These are phyloP conservation scores for Andrena cerasifolii DNA, from an alignment of 1,140 invertebrate genomes.

Conservation along the genomic window DNA sequence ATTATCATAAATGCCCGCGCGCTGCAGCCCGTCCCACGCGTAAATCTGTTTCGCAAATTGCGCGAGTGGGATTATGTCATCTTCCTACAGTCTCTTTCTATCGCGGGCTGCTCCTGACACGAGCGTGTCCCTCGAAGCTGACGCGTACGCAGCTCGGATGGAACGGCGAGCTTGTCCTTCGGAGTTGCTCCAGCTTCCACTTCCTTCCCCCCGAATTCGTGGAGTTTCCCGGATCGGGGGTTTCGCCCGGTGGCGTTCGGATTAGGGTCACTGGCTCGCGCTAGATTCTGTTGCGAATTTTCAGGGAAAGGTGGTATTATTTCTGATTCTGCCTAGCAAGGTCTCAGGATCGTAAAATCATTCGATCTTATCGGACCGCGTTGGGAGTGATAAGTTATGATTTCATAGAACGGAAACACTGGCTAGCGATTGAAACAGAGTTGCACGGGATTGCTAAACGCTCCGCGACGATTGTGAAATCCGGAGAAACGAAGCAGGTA, in stretches of 20 bases:
- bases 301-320: too few species aligned
- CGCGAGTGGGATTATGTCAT: slow-evolving; percentile 78
- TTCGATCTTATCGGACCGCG: neutral
- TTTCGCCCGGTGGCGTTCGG: too few species aligned
- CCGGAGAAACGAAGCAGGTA: slow-evolving; percentile 46
- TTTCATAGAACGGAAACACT: neutral
- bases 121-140: slow-evolving; percentile 51
- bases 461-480: slow-evolving; percentile 46
- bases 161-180: slow-evolving; percentile 58
- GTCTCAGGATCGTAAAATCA: too few species aligned
- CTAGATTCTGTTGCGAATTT: too few species aligned
- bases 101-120: slow-evolving; percentile 52
- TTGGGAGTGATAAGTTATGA: neutral
- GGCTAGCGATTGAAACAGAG: neutral
- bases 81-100: slow-evolving; percentile 66
- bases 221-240: slow-evolving; percentile 13
- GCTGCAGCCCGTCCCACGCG: slow-evolving; percentile 79
- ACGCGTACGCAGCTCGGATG: slow-evolving; percentile 19
- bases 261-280: too few species aligned
- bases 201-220: slow-evolving; percentile 25
- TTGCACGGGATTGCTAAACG: slow-evolving; percentile 19
- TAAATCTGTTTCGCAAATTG: slow-evolving; percentile 82
- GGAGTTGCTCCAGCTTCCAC: slow-evolving; percentile 29
- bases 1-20: slow-evolving; percentile 81
- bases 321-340: too few species aligned